phyloP scores from a whole-genome alignment of 2,113 vertebrate genomes.

The Aleadryas rufinucha region DNA sequence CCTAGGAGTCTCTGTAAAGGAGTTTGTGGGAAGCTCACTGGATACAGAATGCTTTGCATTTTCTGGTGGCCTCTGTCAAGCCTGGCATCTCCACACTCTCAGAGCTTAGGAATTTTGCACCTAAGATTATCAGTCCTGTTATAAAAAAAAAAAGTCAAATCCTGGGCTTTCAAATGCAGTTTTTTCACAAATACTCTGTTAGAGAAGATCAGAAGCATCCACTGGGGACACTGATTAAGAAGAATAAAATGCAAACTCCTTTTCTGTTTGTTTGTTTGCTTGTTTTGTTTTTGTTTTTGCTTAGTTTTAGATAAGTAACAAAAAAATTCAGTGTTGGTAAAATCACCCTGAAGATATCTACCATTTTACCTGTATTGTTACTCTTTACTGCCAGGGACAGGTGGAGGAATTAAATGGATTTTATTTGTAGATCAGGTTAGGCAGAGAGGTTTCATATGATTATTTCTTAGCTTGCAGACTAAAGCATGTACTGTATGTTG shows the following conservation, averaged over 20 bases:
- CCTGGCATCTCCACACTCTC: background rate
- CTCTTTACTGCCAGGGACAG: background rate
- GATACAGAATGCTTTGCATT: background rate
- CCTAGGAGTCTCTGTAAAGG: background rate
- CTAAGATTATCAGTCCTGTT: background rate
- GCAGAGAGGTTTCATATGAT: background rate
- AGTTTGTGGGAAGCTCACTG: background rate
- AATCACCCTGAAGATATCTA: background rate
- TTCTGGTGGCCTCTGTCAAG: background rate
- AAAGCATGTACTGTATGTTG: background rate
- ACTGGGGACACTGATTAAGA: background rate
- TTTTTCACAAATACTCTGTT: background rate
- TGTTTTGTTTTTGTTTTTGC: background rate
- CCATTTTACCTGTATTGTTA: background rate
- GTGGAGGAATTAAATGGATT: background rate
- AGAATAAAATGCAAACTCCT: background rate
- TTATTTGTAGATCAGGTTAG: background rate
- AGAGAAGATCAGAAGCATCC: background rate
- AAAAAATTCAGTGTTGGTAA: background rate
- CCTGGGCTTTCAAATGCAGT: background rate
- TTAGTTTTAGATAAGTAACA: background rate
- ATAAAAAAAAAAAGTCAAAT: background rate
- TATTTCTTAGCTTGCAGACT: background rate
- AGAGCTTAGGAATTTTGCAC: background rate
- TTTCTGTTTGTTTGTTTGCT: background rate